Conservation (phyloP, 2,888 invertebrate genomes). For the Chymomyza caudatula region DNA sequence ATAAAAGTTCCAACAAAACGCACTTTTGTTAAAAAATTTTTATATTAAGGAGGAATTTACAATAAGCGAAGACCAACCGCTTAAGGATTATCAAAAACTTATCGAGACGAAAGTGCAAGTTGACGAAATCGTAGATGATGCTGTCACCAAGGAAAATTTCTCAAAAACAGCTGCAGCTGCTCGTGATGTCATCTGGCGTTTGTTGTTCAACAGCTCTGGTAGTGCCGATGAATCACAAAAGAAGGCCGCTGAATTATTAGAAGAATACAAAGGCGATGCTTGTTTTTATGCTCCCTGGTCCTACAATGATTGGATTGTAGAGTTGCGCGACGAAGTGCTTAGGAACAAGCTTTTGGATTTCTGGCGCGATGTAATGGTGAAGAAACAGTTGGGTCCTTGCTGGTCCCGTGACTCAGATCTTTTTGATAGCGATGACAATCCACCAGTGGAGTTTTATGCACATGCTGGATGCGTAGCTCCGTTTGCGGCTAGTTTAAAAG, state of each 20-base stretch:
- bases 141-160: constrained; percentile 51
- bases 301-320: constrained; percentile 71
- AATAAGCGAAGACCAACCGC: constrained; percentile 41
- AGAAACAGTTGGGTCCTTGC: constrained; percentile 62
- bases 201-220: constrained; percentile 54
- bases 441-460: constrained; percentile 64
- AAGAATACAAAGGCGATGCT: constrained; percentile 77
- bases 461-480: constrained; percentile 59
- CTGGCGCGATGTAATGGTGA: constrained; percentile 62
- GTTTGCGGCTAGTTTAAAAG: constrained; percentile 54
- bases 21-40: not conserved
- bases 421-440: constrained; percentile 63
- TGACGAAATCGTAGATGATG: constrained; percentile 53
- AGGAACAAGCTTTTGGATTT: constrained; percentile 54
- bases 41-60: constrained; percentile 12
- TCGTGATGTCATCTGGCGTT: constrained; percentile 62
- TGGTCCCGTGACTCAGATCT: constrained; percentile 68
- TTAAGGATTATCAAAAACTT: constrained; percentile 57
- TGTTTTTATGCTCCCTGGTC: constrained; percentile 64
- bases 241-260: constrained; percentile 63
- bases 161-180: constrained; percentile 46
- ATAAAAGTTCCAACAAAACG: not conserved
- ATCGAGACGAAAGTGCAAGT: constrained; percentile 51
- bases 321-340: constrained; percentile 58
- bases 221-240: constrained; percentile 34